A percentile compares a stretch with the other conserved stretches of the same genome.
Evolutionary conservation across 2,888 invertebrate species (phyloP).

Genomic region (Sisyra terminalis): DNA sequence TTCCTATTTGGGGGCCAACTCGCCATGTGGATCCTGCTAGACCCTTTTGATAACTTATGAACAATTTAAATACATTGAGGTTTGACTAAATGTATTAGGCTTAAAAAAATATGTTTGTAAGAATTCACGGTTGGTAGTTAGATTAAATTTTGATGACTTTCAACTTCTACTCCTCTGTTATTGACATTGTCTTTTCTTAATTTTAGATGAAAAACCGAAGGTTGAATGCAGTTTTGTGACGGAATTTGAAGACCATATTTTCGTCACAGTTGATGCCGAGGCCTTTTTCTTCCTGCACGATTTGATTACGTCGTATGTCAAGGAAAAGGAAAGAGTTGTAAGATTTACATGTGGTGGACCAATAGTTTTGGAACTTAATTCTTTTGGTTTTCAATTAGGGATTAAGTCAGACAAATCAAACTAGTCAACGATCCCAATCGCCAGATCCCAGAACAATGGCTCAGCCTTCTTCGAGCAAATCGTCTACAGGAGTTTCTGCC

Average conservation of each 20-base stretch:
- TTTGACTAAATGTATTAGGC: too few species aligned
- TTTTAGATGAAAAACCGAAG: constrained; percentile 59
- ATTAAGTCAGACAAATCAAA: neutral
- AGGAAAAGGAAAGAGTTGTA: constrained; percentile 78
- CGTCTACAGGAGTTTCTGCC: neutral
- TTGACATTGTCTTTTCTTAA: constrained; percentile 9
- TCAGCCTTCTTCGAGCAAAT: neutral
- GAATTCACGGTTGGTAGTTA: too few species aligned
- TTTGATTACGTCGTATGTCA: constrained; percentile 87
- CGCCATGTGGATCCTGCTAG: too few species aligned
- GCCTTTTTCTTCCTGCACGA: constrained; percentile 97
- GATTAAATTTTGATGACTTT: too few species aligned
- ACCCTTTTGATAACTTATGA: too few species aligned
- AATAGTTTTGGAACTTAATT: too few species aligned
- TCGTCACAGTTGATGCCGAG: constrained; percentile 95
- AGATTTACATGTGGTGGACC: neutral
- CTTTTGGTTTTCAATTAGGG: neutral
- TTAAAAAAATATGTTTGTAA: too few species aligned
- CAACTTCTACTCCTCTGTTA: too few species aligned
- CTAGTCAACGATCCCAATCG: constrained; percentile 6
- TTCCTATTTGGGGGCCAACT: too few species aligned
- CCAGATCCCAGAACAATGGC: constrained; percentile 6
- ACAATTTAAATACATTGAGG: too few species aligned
- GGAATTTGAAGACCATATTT: constrained; percentile 97
- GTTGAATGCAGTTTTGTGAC: constrained; percentile 96